Base-by-base conservation (phyloP, 2,113 vertebrate genomes). In the Plestiodon gilberti region DNA sequence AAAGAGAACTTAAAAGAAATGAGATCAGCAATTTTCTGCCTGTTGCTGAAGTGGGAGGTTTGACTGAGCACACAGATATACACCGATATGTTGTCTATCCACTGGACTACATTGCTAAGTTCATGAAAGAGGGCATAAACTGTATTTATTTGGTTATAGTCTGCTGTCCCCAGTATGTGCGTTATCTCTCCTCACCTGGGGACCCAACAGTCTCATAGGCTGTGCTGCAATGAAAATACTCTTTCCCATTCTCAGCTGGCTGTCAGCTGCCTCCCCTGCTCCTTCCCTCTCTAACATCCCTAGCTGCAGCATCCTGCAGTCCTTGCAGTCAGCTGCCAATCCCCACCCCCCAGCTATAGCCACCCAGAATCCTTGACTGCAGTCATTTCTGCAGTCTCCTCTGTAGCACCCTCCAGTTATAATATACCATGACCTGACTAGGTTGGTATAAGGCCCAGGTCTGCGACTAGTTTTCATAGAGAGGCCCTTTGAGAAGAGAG, bases 11-110 rank as follows among this genome's bases (percentile, higher is more conserved):
- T 35, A 52, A 57, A 64, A 57, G 70, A 74, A 81, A 81, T 81
- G 85, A 86, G 69, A 74, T 86, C 85, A 74, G 43, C 28, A 17
- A 40, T 61, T 64, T 48, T 62, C 30, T 80, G n/a, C 62, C 38
- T 38, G 40, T 74, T 81, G 78, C 15, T 62, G 78, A 61, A 48
- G 17, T 38, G 69, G n/a, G 69, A 81, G 61, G 59, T 74, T 62
- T 81, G 69, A 81, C n/a, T n/a, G n/a, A n/a, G n/a, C n/a, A n/a
- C n/a, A n/a, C n/a, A 62, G 69, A n/a, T 65, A 57, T 25, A 25
- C 23, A 23, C 38, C 43, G 15, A n/a, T 55, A 30, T 80, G 17
- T 17, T 17, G 17, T 86, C 70, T 65, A 14, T 62, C 69, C 52
- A 11, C 38, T 75, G 38, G 30, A 48, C 18, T 40, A 30, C 20